Evolutionary conservation across 2,113 vertebrate species (phyloP).

Genomic region (Xerus inauris): DNA sequence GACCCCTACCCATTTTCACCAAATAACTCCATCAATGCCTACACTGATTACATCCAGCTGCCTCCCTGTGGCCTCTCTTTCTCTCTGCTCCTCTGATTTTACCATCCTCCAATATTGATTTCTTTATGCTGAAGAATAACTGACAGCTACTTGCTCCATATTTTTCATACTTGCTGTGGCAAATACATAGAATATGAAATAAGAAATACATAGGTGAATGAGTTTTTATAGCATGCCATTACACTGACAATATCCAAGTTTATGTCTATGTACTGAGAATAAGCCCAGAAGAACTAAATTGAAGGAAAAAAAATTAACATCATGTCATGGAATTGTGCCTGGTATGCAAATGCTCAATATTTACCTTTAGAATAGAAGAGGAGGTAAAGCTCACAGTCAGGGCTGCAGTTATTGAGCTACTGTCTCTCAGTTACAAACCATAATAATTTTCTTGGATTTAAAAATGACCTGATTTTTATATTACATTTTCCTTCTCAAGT

Average conservation of each 20-base stretch:
- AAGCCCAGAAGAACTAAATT: background rate
- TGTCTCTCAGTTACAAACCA: background rate
- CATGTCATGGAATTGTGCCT: background rate
- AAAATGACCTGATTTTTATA: background rate
- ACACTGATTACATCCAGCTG: background rate
- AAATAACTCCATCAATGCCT: background rate
- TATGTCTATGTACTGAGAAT: background rate
- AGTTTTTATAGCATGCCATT: background rate
- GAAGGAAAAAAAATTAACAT: background rate
- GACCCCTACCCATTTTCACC: background rate
- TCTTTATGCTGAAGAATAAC: background rate
- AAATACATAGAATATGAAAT: background rate
- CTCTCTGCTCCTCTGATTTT: background rate
- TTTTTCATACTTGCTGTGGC: background rate
- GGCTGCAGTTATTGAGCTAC: background rate
- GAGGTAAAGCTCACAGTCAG: background rate
- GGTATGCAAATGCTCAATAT: background rate
- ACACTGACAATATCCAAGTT: background rate
- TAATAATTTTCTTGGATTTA: constrained; percentile 37
- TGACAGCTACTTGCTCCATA: background rate
- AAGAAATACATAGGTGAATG: background rate
- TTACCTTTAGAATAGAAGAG: background rate
- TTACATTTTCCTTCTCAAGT: background rate
- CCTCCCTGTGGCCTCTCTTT: background rate
- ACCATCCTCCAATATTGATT: background rate